Percentiles rank a stretch among this genome's conserved stretches.
Conservation (phyloP, 2,113 vertebrate genomes). For the Python bivittatus region DNA sequence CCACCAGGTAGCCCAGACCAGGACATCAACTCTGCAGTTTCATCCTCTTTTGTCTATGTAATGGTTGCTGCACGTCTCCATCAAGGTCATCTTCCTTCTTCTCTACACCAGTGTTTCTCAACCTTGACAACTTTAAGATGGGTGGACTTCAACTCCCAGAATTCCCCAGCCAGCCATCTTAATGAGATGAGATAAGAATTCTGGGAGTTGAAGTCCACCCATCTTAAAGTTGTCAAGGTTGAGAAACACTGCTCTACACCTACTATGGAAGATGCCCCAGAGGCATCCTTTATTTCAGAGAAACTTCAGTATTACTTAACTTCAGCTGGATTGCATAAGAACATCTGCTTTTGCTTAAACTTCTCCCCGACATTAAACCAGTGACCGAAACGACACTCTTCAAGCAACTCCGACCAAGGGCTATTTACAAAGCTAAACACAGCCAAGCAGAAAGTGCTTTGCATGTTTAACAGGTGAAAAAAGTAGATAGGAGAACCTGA, state of each 20-base stretch:
- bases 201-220: too few relatives aligned
- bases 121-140: too few relatives aligned
- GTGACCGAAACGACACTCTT: neutral
- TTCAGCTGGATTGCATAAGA: neutral
- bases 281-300: neutral
- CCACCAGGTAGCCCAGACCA: too few relatives aligned
- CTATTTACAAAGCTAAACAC: neutral
- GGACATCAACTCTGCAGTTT: too few relatives aligned
- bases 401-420: neutral
- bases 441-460: neutral
- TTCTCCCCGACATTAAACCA: neutral
- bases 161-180: too few relatives aligned
- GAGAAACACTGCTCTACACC: neutral
- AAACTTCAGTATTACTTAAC: neutral
- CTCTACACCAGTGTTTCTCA: too few relatives aligned
- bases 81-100: too few relatives aligned
- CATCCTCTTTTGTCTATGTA: too few relatives aligned
- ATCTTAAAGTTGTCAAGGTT: too few relatives aligned
- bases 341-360: neutral
- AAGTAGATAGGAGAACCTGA: neutral
- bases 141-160: too few relatives aligned
- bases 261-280: neutral
- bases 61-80: neutral
- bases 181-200: too few relatives aligned
- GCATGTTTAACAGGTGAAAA: neutral